These are phyloP conservation scores for Emydoidea blandingii DNA, from an alignment of 2,797 vertebrate species.

Conservation along the genomic window DNA sequence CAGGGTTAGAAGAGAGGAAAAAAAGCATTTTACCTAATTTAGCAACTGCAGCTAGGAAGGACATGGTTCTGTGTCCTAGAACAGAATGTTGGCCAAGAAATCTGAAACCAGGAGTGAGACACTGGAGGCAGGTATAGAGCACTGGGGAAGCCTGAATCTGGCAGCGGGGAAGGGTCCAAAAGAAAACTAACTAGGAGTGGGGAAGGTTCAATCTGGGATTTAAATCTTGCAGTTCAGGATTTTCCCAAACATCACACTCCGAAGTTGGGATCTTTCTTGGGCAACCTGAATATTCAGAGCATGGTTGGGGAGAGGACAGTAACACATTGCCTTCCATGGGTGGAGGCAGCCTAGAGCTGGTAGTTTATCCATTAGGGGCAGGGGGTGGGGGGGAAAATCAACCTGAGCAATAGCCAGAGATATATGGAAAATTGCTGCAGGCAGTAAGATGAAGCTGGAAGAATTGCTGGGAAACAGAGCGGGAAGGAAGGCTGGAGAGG, in stretches of 20 bases:
- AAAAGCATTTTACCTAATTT: neutral
- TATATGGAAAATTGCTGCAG: neutral
- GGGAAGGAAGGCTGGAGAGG: neutral
- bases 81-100: neutral
- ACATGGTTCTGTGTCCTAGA: neutral
- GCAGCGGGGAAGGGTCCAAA: neutral
- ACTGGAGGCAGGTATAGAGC: neutral
- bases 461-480: rapidly evolving
- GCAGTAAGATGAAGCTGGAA: neutral
- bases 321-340: too few species aligned
- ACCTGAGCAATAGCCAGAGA: neutral
- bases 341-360: neutral
- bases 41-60: neutral
- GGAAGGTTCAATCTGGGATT: neutral
- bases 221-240: neutral
- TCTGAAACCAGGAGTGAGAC: neutral
- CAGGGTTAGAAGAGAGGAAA: neutral
- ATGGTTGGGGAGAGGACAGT: neutral
- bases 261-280: neutral
- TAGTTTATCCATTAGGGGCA: neutral
- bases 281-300: neutral
- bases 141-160: neutral
- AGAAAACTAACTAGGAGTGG: neutral
- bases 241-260: too few species aligned
- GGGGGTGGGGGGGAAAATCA: neutral